Percentiles rank a stretch among this genome's conserved stretches.
These are phyloP conservation scores for Halocynthia roretzi DNA, from an alignment of 23 tunicate genomes.

Conservation along the genomic window DNA sequence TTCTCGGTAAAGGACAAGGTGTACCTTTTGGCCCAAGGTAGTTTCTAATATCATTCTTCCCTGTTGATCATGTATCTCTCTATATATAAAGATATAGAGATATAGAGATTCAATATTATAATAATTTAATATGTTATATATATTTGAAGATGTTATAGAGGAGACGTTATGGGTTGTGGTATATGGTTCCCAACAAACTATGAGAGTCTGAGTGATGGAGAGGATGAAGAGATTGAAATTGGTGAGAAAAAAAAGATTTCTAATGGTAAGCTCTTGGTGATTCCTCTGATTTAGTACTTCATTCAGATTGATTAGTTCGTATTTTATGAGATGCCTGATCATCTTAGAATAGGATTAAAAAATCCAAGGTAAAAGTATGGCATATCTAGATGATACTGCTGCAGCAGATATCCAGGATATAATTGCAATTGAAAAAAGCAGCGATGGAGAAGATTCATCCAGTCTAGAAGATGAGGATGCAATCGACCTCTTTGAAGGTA, in stretches of 20 bases:
- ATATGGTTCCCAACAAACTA: conserved; percentile 52
- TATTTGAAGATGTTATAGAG: conserved; percentile 43
- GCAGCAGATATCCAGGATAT: too few relatives aligned
- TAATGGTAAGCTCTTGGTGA: too few relatives aligned
- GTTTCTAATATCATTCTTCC: neutral
- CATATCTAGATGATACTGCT: too few relatives aligned
- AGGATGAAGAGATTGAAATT: conserved; percentile 36
- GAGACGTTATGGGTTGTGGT: conserved; percentile 70
- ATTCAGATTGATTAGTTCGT: too few relatives aligned
- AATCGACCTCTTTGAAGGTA: too few relatives aligned
- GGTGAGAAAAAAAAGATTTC: neutral
- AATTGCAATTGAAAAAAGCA: too few relatives aligned
- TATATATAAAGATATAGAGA: neutral
- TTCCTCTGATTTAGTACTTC: too few relatives aligned
- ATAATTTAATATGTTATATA: neutral
- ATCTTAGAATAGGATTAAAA: too few relatives aligned
- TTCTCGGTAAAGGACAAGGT: conserved; percentile 62
- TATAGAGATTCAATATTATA: neutral
- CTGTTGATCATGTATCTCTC: neutral
- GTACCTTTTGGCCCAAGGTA: conserved; percentile 52
- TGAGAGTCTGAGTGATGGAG: conserved; percentile 29
- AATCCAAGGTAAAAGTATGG: too few relatives aligned
- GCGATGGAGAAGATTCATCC: too few relatives aligned
- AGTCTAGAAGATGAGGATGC: too few relatives aligned
- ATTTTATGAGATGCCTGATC: too few relatives aligned